These are phyloP conservation scores for Drosophila ercepeae DNA, from an alignment of 1,140 invertebrate species.

Conservation along the genomic window DNA sequence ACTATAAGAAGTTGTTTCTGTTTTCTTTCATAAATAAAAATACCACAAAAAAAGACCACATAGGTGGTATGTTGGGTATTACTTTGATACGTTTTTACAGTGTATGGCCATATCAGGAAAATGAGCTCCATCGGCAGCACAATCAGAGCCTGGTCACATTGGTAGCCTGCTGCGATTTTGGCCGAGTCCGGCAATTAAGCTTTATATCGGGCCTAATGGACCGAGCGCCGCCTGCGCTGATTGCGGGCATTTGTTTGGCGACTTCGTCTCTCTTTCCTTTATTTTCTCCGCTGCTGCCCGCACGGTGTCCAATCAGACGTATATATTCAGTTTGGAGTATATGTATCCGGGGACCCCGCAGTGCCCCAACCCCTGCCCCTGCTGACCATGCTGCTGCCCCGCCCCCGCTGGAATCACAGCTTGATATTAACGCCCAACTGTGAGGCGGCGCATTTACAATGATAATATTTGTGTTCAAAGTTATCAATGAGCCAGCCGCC, in stretches of 20 bases:
- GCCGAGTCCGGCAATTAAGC: slow-evolving; percentile 82
- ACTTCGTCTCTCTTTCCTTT: slow-evolving; percentile 17
- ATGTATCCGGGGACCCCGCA: slow-evolving; percentile 10
- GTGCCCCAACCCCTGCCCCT: not conserved
- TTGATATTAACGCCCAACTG: slow-evolving; percentile 81
- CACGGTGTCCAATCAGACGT: slow-evolving; percentile 51
- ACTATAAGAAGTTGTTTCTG: no score
- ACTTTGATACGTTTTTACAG: not conserved
- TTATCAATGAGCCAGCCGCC: slow-evolving; percentile 73
- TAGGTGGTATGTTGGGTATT: no score
- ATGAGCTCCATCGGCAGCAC: slow-evolving; percentile 43
- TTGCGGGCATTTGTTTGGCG: slow-evolving; percentile 81
- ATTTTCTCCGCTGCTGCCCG: not conserved
- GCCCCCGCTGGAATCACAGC: slow-evolving; percentile 55
- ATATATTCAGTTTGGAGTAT: slow-evolving; percentile 25
- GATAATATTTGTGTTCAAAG: slow-evolving; percentile 81
- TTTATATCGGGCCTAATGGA: slow-evolving; percentile 84
- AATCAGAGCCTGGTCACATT: slow-evolving; percentile 70
- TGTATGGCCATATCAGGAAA: slow-evolving; percentile 21
- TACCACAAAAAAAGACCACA: no score
- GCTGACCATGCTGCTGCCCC: no score
- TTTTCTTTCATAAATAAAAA: no score
- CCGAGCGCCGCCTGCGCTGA: slow-evolving; percentile 83
- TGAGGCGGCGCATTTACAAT: slow-evolving; percentile 82
- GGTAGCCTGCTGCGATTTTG: slow-evolving; percentile 69